Evolutionary conservation across 64 coral and sea anemone genomes (phyloP).

Genomic region (Acropora yongei): DNA sequence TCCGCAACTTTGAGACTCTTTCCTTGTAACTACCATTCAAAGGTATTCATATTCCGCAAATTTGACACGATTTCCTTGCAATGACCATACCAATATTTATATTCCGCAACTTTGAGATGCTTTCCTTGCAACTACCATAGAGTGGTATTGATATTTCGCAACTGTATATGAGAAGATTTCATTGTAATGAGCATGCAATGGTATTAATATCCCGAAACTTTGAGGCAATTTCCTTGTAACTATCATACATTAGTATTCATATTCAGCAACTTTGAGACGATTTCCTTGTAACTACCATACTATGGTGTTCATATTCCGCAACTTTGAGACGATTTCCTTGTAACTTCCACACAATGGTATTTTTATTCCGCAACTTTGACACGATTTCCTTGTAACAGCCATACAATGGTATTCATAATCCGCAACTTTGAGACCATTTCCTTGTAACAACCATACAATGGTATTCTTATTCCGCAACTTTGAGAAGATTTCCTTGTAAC

Average conservation of each 20-base stretch:
- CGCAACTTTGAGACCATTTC: not conserved
- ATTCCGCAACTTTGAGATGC: too few relatives aligned
- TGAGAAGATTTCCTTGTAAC: not conserved
- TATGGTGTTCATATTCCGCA: not conserved
- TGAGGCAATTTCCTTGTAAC: not conserved
- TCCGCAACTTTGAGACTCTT: too few relatives aligned
- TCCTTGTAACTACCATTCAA: too few relatives aligned
- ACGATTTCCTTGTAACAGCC: not conserved
- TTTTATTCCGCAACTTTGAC: not conserved
- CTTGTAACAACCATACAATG: not conserved
- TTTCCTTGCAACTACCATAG: too few relatives aligned
- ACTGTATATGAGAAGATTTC: not conserved
- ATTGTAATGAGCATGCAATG: too few relatives aligned
- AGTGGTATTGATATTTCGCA: too few relatives aligned
- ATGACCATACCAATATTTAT: too few relatives aligned
- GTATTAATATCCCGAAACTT: not conserved
- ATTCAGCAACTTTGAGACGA: not conserved
- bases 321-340: not conserved
- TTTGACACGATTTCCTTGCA: too few relatives aligned
- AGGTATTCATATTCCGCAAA: too few relatives aligned
- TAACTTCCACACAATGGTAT: not conserved
- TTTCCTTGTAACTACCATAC: not conserved
- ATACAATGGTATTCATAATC: not conserved
- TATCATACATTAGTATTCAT: not conserved
- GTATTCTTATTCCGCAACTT: not conserved